Percentiles rank a stretch among this genome's conserved stretches.
Evolutionary conservation across 1,140 invertebrate genomes (phyloP).

Genomic region (Plectus sambesii): DNA sequence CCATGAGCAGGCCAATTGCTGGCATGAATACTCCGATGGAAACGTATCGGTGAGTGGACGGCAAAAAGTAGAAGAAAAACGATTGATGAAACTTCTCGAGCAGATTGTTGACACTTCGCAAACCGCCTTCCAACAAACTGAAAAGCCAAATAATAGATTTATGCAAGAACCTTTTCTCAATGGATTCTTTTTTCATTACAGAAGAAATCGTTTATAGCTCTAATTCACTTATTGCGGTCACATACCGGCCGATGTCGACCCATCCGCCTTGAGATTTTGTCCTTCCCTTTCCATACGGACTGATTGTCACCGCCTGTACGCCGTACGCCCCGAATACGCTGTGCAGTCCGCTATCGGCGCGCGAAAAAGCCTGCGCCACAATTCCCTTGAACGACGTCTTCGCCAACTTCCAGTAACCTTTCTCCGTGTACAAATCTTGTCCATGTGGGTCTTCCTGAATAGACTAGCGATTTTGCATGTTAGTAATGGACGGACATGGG

Average conservation of each 20-base stretch:
- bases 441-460: too few relatives aligned
- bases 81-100: constrained; percentile 93
- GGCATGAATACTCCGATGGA: constrained; percentile 59
- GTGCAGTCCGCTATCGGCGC: constrained; percentile 22
- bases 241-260: too few relatives aligned
- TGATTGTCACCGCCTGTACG: constrained; percentile 22
- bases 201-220: too few relatives aligned
- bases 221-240: too few relatives aligned
- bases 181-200: too few relatives aligned
- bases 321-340: constrained; percentile 27
- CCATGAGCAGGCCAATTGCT: constrained; percentile 64
- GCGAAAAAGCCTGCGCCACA: constrained; percentile 21
- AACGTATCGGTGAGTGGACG: constrained; percentile 75
- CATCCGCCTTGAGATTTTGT: constrained; percentile 7
- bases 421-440: too few relatives aligned
- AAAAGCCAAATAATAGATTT: too few relatives aligned
- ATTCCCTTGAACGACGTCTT: too few relatives aligned
- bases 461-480: too few relatives aligned
- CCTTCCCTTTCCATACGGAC: constrained; percentile 9
- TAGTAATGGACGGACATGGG: too few relatives aligned
- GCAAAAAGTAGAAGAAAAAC: constrained; percentile 91
- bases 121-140: constrained; percentile 72
- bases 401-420: too few relatives aligned
- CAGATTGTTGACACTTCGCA: constrained; percentile 85
- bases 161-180: background rate